Evolutionary conservation across 2,113 vertebrate species (phyloP).

Genomic region (Phyllostomus discolor): DNA sequence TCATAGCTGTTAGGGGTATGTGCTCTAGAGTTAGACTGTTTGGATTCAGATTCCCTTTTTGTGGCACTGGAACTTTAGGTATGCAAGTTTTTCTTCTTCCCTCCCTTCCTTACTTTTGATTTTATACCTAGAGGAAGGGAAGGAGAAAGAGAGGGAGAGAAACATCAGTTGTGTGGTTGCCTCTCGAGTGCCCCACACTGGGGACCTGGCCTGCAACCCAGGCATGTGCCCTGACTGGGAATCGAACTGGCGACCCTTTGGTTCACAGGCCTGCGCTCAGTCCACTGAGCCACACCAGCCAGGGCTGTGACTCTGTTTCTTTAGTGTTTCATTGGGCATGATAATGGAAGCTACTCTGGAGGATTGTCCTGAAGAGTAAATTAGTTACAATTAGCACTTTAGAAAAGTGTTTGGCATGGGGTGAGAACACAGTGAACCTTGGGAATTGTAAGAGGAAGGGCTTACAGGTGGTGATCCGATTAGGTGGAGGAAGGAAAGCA

Average conservation of each 20-base stretch:
- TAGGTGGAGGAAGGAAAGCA: not conserved
- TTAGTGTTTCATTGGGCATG: not conserved
- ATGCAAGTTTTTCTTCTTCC: not conserved
- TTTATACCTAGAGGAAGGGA: too few species aligned
- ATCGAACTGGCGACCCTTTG: too few species aligned
- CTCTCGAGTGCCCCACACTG: too few species aligned
- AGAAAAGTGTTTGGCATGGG: not conserved
- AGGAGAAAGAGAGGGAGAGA: too few species aligned
- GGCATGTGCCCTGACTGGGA: too few species aligned
- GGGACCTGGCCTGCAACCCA: too few species aligned
- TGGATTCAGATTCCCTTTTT: not conserved
- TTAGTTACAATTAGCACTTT: not conserved
- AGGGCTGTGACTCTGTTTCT: not conserved
- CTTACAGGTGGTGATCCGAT: not conserved
- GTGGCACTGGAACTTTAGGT: not conserved
- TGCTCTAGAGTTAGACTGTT: not conserved
- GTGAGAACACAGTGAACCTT: not conserved
- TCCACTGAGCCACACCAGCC: too few species aligned
- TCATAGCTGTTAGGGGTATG: not conserved
- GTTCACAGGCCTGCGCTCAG: too few species aligned
- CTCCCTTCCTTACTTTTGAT: too few species aligned
- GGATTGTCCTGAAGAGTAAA: not conserved
- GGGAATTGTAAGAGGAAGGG: not conserved
- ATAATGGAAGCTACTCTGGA: not conserved
- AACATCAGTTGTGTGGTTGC: too few species aligned